Evolutionary conservation across 2,797 vertebrate species (phyloP).

Genomic region (Lophura swinhoii): DNA sequence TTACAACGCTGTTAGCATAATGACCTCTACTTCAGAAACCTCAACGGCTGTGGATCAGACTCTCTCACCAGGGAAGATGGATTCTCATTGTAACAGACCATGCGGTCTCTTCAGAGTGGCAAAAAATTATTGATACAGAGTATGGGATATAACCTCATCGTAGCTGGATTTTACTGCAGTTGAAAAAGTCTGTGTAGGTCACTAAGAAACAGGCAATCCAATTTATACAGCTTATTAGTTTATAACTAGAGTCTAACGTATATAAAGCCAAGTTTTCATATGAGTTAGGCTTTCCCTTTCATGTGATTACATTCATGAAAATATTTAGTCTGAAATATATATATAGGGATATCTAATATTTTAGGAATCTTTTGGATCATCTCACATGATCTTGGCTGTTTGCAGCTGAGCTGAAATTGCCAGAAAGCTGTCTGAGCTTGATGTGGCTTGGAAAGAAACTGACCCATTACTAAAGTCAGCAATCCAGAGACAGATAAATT

Average conservation of each 20-base stretch:
- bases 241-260: not conserved
- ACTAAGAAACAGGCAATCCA: not conserved
- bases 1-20: not conserved
- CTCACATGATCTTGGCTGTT: slow-evolving; percentile 53
- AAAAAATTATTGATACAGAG: not conserved
- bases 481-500: not conserved
- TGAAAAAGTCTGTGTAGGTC: not conserved
- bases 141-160: not conserved
- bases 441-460: slow-evolving; percentile 35
- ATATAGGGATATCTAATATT: slow-evolving; percentile 59
- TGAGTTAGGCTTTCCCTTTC: not conserved
- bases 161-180: not conserved
- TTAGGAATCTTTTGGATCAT: slow-evolving; percentile 67
- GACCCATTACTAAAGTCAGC: slow-evolving; percentile 12
- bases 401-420: not conserved
- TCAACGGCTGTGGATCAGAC: not conserved
- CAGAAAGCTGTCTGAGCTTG: slow-evolving; percentile 37
- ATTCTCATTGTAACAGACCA: not conserved
- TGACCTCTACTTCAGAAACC: not conserved
- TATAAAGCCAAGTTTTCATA: not conserved
- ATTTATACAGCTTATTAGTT: not conserved
- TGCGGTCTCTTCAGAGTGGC: not conserved
- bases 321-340: slow-evolving; percentile 64
- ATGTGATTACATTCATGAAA: slow-evolving; percentile 18
- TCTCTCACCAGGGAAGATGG: not conserved